phyloP scores from a whole-genome alignment of 2,797 vertebrate species.

The Argya squamiceps region DNA sequence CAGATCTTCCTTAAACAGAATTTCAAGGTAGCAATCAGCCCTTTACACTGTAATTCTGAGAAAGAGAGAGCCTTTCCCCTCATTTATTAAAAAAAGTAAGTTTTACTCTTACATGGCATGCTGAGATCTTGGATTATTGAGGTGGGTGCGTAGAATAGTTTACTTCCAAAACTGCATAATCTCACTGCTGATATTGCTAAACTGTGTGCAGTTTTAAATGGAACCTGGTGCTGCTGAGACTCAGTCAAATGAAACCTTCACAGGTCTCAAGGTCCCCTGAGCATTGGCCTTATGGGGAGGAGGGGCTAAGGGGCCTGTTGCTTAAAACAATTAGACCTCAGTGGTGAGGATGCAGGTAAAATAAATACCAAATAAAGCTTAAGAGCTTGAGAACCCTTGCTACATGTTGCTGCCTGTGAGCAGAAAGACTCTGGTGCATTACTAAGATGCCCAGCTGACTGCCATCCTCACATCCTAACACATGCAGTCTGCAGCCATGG shows the following conservation, averaged over 20 bases:
- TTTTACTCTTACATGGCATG: background rate
- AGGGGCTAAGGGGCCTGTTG: background rate
- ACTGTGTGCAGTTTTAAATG: background rate
- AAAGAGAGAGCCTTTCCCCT: background rate
- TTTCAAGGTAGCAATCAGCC: conserved; percentile 33
- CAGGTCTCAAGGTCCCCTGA: background rate
- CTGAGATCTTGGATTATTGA: conserved; percentile 15
- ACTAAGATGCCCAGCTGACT: background rate
- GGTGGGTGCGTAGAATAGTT: background rate
- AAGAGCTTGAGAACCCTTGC: background rate
- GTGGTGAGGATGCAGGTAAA: background rate
- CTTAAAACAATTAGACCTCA: background rate
- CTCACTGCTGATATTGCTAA: background rate
- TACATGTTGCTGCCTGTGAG: fast-evolving
- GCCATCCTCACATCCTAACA: background rate
- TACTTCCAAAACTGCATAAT: background rate
- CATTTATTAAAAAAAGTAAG: background rate
- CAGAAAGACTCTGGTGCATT: background rate
- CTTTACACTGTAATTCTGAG: background rate
- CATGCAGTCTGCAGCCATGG: fast-evolving
- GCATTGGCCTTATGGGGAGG: background rate
- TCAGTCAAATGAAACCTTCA: background rate
- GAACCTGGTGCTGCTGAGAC: background rate
- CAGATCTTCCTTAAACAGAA: conserved; percentile 54
- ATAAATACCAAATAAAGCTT: background rate